Base-by-base conservation (phyloP, 1,140 invertebrate genomes). In the Halictus rubicundus region DNA sequence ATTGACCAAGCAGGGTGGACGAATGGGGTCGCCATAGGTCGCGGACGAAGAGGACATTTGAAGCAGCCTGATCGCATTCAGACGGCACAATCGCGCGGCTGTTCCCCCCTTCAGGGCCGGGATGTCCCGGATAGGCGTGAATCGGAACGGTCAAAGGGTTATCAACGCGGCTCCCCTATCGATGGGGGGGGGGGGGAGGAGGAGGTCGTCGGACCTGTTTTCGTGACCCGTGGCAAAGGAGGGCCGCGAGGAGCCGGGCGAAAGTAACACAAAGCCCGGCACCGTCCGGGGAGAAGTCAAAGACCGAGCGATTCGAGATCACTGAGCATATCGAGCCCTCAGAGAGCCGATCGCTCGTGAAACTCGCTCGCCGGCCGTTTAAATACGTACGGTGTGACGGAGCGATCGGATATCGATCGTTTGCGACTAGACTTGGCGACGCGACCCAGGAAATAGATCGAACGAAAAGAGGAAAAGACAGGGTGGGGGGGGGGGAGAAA, bases 121-220 rank as follows among this genome's bases (percentile, higher is more conserved):
- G 6, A 19, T 5, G 14, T 27, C 54, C 60, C 3, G 42, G 23
- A 52, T 61, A 57, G 61, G 23, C 72, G n/a, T 42, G 61, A 74
- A 57, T 74, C 72, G 61, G 54, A 74, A 57, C n/a, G 49, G 72
- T 57, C 61, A 74, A 71, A 71, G 69, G 61, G 72, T 75, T 75
- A 75, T 57, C 72, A 57, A 37, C 61, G 14, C 37, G 39, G 54
- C 25, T 46, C 14, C 69, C 69, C 39, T 23, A 42, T 71, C 57
- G 59, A 21, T 21, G 25, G 14, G n/a, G 32, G 12, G 46, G 16
- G 10, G 54, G 54, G 32, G 39, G 57, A n/a, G 7, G 23, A 16
- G 2, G n/a, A 57, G 21, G 7, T 12, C 39, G 2, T 14, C 6
- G 16, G 57, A 16, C 32, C 49, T 75, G 39, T 66, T 75, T 66